Base-by-base conservation (phyloP, 2,797 vertebrate species). In the Ptychadena robeensis region DNA sequence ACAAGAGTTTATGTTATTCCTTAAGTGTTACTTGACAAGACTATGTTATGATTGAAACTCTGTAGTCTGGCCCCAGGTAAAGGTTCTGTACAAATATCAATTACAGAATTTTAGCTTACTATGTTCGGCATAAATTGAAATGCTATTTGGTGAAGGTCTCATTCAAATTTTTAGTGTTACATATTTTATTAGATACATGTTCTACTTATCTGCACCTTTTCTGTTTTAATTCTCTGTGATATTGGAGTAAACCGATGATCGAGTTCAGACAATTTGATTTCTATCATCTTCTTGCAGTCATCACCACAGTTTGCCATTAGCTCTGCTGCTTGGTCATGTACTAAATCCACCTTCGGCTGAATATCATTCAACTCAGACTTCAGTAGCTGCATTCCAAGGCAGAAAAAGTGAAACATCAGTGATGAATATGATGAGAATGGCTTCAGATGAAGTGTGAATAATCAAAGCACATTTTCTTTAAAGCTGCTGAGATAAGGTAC, bases 281-380 rank as follows among this genome's bases (percentile, higher is more conserved):
- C 92, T 88, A 99, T 91, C 88, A 96, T 90, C 87, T 94, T 94
- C 91, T 94, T 96, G 92, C 97, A 98, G 91, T 96, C 95, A 86
- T 96, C 94, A 53, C 97, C 96, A 70, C 89, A 90, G 88, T 96
- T 96, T 91, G 95, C 91, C 93, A 97, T 96, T 88, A 99, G 93
- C 85, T 97, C 95, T 84, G 93, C 90, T 22, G 95, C 96, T 89
- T 97, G 94, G 85, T 88, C 92, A 86, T 91, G 91, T 38, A 97
- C 95, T 69, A 92, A 95, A 86, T 96, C 96, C 94, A 98, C 92
- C 90, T 96, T 97, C 30, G 88, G 93, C 85, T 86, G 93, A 40
- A 93, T 96, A 89, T 96, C 92, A 89, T 95, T 96, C 94, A 99
- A 90, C 93, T 99, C 97, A 14, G 93, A 90, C 89, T 96, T 96